Evolutionary conservation across 2,113 vertebrate species (phyloP).

Genomic region (Loxodonta africana): DNA sequence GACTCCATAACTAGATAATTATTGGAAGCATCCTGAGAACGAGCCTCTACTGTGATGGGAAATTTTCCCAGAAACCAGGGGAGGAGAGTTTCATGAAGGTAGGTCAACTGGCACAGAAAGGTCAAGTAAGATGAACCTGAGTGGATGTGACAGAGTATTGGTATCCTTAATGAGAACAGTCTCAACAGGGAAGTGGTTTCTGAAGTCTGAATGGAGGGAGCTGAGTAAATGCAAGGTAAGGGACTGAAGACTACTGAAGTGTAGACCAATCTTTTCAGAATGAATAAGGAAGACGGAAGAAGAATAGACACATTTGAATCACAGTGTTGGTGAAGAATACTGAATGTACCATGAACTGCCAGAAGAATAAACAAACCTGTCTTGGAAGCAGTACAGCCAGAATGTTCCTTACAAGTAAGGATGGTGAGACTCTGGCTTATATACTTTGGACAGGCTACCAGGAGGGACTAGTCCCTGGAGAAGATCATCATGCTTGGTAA

Average conservation of each 20-base stretch:
- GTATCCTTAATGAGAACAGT: not conserved
- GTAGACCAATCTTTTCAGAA: not conserved
- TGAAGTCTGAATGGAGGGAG: not conserved
- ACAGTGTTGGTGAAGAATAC: no score
- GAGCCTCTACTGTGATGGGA: not conserved
- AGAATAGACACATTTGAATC: no score
- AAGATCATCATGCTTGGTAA: no score
- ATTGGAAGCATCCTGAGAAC: not conserved
- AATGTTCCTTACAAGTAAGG: no score
- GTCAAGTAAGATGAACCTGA: not conserved
- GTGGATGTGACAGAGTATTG: not conserved
- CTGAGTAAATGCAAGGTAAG: constrained; percentile 8
- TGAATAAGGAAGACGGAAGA: no score
- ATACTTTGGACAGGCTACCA: no score
- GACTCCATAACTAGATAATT: not conserved
- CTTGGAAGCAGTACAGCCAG: no score
- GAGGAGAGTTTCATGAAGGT: not conserved
- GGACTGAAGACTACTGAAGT: not conserved
- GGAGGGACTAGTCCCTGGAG: no score
- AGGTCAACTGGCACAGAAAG: not conserved
- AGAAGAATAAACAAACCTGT: no score
- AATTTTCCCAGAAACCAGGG: not conserved
- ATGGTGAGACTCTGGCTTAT: no score
- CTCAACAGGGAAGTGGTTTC: not conserved
- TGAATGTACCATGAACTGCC: no score